phyloP scores from a whole-genome alignment of 2,797 vertebrate genomes.

The Epinephelus coioides region DNA sequence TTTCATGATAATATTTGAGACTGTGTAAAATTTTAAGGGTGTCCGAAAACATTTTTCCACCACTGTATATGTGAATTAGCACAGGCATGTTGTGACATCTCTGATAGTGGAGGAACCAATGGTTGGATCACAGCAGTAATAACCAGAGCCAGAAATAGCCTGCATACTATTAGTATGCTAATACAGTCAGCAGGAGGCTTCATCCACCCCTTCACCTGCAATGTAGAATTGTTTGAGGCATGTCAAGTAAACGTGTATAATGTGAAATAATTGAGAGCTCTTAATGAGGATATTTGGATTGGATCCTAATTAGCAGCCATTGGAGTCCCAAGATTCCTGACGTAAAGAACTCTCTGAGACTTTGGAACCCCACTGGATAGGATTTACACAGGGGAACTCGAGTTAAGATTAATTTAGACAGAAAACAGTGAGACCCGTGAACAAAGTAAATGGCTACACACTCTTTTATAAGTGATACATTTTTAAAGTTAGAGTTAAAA shows the following conservation, averaged over 20 bases:
- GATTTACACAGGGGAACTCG: no score
- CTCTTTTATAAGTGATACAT: no score
- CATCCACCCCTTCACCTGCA: neutral
- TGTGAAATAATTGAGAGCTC: conserved; percentile 16
- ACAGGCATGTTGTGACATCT: neutral
- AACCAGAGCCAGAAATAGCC: conserved; percentile 34
- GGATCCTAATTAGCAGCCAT: conserved; percentile 19
- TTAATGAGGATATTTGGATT: conserved; percentile 18
- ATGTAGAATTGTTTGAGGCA: conserved; percentile 16
- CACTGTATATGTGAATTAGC: neutral
- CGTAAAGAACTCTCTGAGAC: neutral
- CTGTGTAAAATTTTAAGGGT: no score
- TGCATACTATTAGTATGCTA: conserved; percentile 45
- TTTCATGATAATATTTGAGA: no score
- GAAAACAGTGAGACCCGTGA: no score
- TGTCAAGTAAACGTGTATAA: conserved; percentile 19
- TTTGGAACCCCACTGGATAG: neutral
- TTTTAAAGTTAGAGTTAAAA: no score
- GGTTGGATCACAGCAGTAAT: no score
- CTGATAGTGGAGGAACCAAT: conserved; percentile 5
- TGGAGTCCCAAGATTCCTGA: neutral
- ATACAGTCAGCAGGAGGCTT: conserved; percentile 36
- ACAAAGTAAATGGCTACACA: no score
- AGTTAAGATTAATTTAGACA: no score
- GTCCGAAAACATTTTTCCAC: no score